A percentile compares a stretch with the other conserved stretches of the same genome.
These are phyloP conservation scores for Digitonthophagus gazella DNA, from an alignment of 2,888 invertebrate species.

Conservation along the genomic window DNA sequence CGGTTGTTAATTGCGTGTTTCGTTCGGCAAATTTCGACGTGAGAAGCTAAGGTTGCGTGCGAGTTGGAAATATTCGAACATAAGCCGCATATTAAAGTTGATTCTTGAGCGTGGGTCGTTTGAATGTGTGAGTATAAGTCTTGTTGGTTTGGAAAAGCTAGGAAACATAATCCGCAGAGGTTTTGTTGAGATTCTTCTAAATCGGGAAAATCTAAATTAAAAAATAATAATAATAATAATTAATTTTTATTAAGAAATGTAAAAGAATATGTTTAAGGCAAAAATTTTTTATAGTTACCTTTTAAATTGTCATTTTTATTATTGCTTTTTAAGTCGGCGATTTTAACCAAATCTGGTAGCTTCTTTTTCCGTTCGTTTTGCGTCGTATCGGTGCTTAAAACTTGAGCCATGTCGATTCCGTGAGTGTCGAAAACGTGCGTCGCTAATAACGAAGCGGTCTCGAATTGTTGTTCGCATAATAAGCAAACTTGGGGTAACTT, in stretches of 20 bases:
- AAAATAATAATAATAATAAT: no score
- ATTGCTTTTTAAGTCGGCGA: constrained; percentile 45
- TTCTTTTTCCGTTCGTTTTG: constrained; percentile 43
- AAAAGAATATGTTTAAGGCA: constrained; percentile 14
- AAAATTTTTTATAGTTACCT: not conserved
- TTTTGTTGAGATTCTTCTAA: constrained; percentile 25
- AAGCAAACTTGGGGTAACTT: constrained; percentile 53
- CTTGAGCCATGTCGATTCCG: constrained; percentile 52
- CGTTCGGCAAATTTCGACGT: constrained; percentile 54
- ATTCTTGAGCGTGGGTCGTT: constrained; percentile 55
- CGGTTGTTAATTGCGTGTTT: constrained; percentile 48
- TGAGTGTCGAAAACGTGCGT: constrained; percentile 56
- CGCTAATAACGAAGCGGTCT: constrained; percentile 51
- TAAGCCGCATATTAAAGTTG: constrained; percentile 57
- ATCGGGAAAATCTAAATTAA: constrained; percentile 8
- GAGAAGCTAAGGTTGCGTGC: constrained; percentile 53
- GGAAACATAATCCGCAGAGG: constrained; percentile 46
- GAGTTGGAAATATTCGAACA: constrained; percentile 56
- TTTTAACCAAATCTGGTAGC: constrained; percentile 48
- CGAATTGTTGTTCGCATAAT: constrained; percentile 55
- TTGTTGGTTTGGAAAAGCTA: constrained; percentile 51
- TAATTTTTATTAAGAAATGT: no score
- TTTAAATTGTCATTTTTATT: not conserved
- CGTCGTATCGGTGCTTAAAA: constrained; percentile 38
- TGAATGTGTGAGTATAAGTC: constrained; percentile 58